Evolutionary conservation across 2,888 invertebrate genomes (phyloP), one percentile per base, ranked within the genome.

Genomic region (Muscina levida): DNA sequence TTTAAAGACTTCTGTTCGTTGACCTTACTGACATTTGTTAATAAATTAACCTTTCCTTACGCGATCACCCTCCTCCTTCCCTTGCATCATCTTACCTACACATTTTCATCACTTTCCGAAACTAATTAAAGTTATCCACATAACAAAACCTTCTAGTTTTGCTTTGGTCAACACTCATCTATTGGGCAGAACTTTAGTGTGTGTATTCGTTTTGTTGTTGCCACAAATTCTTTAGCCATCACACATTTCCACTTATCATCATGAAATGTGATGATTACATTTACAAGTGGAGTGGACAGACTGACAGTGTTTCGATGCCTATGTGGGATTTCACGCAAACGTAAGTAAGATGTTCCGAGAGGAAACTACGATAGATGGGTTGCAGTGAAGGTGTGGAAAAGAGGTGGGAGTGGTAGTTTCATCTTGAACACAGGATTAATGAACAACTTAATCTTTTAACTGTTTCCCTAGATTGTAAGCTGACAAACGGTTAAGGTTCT

Each of bases 401-500:
- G 44, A 44, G 44, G 13, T 44, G 44, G n/a, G 13, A 37, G 37
- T 22, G 2, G 51, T 2, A 26, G 13, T 46, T 19, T 31, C 59
- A 31, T 39, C 37, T 6, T 59, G 15, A 17, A 39, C 13, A 31
- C 31, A 15, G 15, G 42, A 62, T 62, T 62, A 62, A 62, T 5
- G 22, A 42, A 39, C 62, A 62, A 42, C 42, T 62, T 62, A 62
- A 62, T 62, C 62, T 62, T 62, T 62, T 39, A 62, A 62, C 42
- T 42, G 62, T n/a, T 31, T 37, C 31, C 13, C 13, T 3, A 8
- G 31, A 5, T 31, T 31, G 13, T 42, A 42, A 62, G 39, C 62
- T 62, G 62, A 62, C 62, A 62, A 62, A 39, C 39, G 62, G 42
- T 56, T 59, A n/a, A n/a, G n/a, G n/a, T n/a, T n/a, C n/a, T n/a